These are phyloP conservation scores for Allolobophora icterica DNA, from an alignment of 2,888 invertebrate species.

Conservation along the genomic window DNA sequence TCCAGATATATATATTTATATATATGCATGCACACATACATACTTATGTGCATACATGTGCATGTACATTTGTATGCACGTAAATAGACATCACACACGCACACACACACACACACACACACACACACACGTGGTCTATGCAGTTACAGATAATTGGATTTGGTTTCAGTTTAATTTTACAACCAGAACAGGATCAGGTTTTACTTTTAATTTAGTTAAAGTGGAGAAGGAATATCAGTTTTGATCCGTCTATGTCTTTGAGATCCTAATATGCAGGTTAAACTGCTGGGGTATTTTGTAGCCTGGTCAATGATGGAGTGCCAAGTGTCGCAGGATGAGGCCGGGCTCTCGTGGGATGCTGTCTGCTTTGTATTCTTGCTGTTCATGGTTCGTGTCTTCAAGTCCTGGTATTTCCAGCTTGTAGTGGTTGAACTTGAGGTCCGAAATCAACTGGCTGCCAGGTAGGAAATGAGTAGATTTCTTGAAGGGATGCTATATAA, in stretches of 20 bases:
- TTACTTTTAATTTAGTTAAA: background rate
- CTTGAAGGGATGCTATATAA: too few species aligned
- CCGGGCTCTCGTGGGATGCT: conserved; percentile 87
- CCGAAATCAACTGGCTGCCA: conserved; percentile 89
- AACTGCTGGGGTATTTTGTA: background rate
- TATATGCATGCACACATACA: too few species aligned
- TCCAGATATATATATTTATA: too few species aligned
- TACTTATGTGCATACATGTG: too few species aligned
- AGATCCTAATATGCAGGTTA: background rate
- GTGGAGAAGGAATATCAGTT: background rate
- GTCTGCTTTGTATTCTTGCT: conserved; percentile 91
- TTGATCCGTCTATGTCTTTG: background rate
- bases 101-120: too few species aligned
- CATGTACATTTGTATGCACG: too few species aligned
- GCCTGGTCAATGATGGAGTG: conserved; percentile 32
- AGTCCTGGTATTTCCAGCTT: conserved; percentile 95
- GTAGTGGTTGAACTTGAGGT: conserved; percentile 94
- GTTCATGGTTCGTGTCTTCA: conserved; percentile 87
- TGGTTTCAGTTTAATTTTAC: background rate
- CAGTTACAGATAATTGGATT: too few species aligned
- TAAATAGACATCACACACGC: too few species aligned
- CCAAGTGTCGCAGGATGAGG: conserved; percentile 70
- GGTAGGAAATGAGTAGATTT: too few species aligned
- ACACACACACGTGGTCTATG: too few species aligned
- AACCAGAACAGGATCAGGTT: background rate